Percentiles rank a stretch among this genome's conserved stretches.
Conservation (phyloP, 2,888 invertebrate genomes). For the Bruchidius siliquastri region DNA sequence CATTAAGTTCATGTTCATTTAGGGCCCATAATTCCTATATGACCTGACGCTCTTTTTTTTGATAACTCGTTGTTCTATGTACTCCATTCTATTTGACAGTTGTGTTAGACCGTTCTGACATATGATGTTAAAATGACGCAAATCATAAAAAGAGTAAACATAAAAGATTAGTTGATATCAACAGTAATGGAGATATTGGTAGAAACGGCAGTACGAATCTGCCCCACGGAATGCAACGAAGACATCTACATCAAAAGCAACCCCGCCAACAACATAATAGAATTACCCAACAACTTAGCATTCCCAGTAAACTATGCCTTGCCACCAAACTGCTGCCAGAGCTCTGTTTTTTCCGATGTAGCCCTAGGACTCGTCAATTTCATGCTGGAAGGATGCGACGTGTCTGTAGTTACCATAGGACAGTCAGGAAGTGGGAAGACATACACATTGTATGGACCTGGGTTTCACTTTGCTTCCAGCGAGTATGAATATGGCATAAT, state of each 20-base stretch:
- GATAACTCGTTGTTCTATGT: no score
- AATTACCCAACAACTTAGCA: constrained; percentile 57
- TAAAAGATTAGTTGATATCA: neutral
- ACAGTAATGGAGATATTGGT: constrained; percentile 63
- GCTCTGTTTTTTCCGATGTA: constrained; percentile 59
- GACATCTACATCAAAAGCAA: constrained; percentile 53
- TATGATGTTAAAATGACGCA: no score
- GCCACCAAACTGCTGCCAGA: constrained; percentile 60
- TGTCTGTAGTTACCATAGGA: constrained; percentile 67
- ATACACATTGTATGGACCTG: constrained; percentile 68
- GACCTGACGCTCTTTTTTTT: no score
- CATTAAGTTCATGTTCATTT: no score
- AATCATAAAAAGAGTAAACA: neutral
- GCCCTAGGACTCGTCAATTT: constrained; percentile 63
- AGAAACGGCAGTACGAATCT: constrained; percentile 66
- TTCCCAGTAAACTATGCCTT: constrained; percentile 55
- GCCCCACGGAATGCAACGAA: constrained; percentile 51
- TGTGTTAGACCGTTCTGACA: no score
- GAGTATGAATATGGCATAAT: constrained; percentile 70
- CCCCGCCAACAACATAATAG: constrained; percentile 56
- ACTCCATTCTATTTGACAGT: no score
- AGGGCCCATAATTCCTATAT: no score
- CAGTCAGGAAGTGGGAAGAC: constrained; percentile 65
- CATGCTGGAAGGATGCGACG: constrained; percentile 69
- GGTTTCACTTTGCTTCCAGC: constrained; percentile 56